Percentiles rank a stretch among this genome's conserved stretches.
Conservation (phyloP, 2,113 vertebrate species). For the Chauna torquata region DNA sequence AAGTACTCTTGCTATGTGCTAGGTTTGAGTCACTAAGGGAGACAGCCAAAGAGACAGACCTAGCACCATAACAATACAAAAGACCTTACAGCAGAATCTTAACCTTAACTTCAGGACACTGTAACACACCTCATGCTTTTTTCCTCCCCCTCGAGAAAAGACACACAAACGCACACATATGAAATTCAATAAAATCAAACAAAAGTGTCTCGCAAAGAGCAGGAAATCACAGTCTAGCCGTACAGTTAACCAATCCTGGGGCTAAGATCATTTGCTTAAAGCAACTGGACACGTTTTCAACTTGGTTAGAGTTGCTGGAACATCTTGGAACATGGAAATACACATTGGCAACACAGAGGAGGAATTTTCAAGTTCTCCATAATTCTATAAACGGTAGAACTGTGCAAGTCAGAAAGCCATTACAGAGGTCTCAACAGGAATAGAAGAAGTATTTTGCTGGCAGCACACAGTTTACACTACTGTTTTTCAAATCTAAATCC, state of each 20-base stretch:
- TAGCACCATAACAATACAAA: neutral
- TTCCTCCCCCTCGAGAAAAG: neutral
- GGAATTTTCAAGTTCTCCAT: neutral
- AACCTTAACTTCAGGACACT: neutral
- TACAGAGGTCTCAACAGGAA: neutral
- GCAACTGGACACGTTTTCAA: neutral
- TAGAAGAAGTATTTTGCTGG: neutral
- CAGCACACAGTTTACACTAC: neutral
- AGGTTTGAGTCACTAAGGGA: neutral
- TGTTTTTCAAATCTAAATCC: neutral
- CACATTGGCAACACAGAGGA: neutral
- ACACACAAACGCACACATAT: neutral
- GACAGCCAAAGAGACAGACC: slow-evolving; percentile 5
- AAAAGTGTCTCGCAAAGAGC: neutral
- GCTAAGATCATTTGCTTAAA: neutral
- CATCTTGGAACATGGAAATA: neutral
- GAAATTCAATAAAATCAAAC: neutral
- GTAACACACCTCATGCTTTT: neutral
- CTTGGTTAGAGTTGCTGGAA: neutral
- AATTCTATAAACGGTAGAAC: accelerated
- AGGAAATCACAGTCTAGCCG: neutral
- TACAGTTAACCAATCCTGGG: neutral
- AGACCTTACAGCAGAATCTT: neutral
- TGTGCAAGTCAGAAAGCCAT: neutral
- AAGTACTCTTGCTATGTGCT: neutral